Evolutionary conservation across 2,113 vertebrate species (phyloP).

Genomic region (Lynx canadensis): DNA sequence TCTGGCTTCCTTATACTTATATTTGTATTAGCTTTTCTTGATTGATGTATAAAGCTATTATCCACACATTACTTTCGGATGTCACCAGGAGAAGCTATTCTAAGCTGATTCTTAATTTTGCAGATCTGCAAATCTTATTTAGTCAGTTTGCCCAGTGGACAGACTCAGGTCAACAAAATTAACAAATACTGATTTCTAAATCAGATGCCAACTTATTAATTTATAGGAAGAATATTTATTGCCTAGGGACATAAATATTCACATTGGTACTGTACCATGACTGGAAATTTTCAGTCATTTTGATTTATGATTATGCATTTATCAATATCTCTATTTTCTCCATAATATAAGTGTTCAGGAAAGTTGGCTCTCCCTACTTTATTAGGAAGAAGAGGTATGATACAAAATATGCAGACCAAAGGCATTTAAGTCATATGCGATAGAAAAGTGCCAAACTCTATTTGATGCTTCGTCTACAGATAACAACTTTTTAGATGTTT

Average conservation of each 20-base stretch:
- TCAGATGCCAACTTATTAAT: slow-evolving; percentile 15
- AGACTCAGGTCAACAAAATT: slow-evolving; percentile 14
- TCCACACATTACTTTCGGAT: neutral
- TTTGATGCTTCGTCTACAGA: neutral
- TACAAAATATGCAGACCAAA: neutral
- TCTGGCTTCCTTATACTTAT: neutral
- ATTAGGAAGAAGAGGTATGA: neutral
- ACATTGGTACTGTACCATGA: neutral
- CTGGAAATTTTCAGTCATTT: slow-evolving; percentile 48
- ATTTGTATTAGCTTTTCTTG: slow-evolving; percentile 40
- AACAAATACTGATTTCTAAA: slow-evolving; percentile 44
- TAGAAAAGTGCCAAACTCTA: neutral
- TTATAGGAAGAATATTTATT: slow-evolving; percentile 43
- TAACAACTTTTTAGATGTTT: slow-evolving; percentile 24
- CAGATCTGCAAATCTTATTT: neutral
- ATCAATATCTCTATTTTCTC: neutral
- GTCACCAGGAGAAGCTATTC: neutral
- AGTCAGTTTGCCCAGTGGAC: neutral
- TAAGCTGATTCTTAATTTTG: slow-evolving; percentile 37
- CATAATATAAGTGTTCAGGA: neutral
- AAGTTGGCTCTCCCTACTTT: neutral
- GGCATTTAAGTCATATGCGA: neutral
- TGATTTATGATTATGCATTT: slow-evolving; percentile 42
- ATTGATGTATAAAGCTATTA: slow-evolving; percentile 59
- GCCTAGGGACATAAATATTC: slow-evolving; percentile 32